Base-by-base conservation (phyloP, 2,888 invertebrate genomes). In the Melanostoma mellinum region DNA sequence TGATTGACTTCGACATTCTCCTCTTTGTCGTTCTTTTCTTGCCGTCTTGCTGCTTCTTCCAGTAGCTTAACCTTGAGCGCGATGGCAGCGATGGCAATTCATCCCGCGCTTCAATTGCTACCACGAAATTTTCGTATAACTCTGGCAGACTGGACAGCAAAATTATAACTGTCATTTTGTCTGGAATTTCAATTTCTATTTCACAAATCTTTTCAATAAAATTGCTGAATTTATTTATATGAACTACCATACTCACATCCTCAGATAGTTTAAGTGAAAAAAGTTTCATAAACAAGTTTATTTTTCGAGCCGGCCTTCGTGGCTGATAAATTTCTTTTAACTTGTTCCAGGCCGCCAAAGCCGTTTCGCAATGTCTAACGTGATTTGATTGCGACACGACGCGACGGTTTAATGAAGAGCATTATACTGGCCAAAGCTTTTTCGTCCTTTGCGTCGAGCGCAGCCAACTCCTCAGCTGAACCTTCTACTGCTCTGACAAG, bases 201-300 rank as follows among this genome's bases (percentile, higher is more conserved):
- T 60, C 53, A 35, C 6, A n/a, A 6, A 72, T 35, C 30, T 72
- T 61, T 20, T 61, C 61, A 32, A 36, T 32, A 10, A 58, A 40
- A 9, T 71, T 60, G 20, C 8, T 40, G 6, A 71, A 71, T 30
- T 52, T 10, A 10, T 71, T 71, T 10, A 71, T 4, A 8, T 71
- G 71, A 6, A 42, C 10, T 10, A 32, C 4, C 35, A 52, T 42
- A 33, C n/a, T n/a, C n/a, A n/a, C n/a, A n/a, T n/a, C 38, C 40
- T 68, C 55, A 38, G 36, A 56, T 36, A 55, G 20, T 9, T 46
- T 55, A 5, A 67, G 53, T 9, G 10, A 3, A 10, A 67, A 5
- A 44, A 55, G 48, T n/a, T 36, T 52, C n/a, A 33, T 52, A 52
- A 52, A 52, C 4, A 52, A 52, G 9, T 8, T 9, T 1, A 52